Conservation (phyloP, 2,113 vertebrate genomes). For the Tautogolabrus adspersus region DNA sequence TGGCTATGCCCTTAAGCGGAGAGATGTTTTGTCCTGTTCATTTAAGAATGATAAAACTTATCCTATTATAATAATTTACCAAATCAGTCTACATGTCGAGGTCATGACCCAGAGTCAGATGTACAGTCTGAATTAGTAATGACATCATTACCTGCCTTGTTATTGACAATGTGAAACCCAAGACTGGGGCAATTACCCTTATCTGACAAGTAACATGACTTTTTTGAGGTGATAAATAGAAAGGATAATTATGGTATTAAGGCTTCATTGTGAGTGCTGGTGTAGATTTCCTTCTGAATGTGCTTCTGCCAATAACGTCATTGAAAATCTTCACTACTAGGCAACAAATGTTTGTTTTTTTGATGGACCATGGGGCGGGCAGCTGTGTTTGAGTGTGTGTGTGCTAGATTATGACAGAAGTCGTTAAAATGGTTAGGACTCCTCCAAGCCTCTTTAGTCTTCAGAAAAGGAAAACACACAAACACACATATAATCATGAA, state of each 20-base stretch:
- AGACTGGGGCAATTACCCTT: slow-evolving; percentile 19
- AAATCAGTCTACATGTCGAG: not conserved
- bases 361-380: slow-evolving; percentile 21
- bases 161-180: not conserved
- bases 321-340: slow-evolving; percentile 47
- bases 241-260: slow-evolving; percentile 48
- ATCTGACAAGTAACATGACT: slow-evolving; percentile 26
- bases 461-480: slow-evolving; percentile 40
- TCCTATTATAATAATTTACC: not conserved
- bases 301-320: slow-evolving; percentile 51
- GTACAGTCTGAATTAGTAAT: not conserved
- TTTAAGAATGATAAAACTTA: not conserved
- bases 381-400: slow-evolving; percentile 37
- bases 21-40: not conserved
- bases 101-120: slow-evolving; percentile 13
- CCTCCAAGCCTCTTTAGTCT: slow-evolving; percentile 19
- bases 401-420: slow-evolving; percentile 45
- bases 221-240: slow-evolving; percentile 11
- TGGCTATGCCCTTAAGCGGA: not conserved
- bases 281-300: slow-evolving; percentile 38
- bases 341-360: slow-evolving; percentile 61
- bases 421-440: slow-evolving; percentile 25
- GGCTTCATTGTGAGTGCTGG: slow-evolving; percentile 36
- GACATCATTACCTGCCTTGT: not conserved
- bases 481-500: not conserved